Base-by-base conservation (phyloP, 2,888 invertebrate genomes). In the Eucera pruinosa region DNA sequence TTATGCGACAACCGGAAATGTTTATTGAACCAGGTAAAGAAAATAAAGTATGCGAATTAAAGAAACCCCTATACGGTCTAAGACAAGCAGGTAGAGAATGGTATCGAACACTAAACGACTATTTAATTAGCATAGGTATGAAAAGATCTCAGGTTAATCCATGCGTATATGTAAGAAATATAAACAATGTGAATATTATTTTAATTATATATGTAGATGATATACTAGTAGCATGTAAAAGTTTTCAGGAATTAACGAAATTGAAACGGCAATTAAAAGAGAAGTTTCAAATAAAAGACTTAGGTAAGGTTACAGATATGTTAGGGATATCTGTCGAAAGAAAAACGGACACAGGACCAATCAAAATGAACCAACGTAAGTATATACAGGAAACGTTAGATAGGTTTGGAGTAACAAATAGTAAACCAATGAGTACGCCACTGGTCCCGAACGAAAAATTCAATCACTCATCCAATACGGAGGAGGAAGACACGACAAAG, bases 191-290 rank as follows among this genome's bases (percentile, higher is more conserved):
- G 18, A 41, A 65, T 2, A 27, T 33, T 1, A 15, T 64, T 13
- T 62, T 74, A n/a, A 43, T 80, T 36, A 64, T 80, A 41, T 78
- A 82, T 36, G 80, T 82, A 39, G 73, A 80, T 54, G 80, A 64
- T 60, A n/a, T 74, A 3, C 9, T 64, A 45, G 58, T 74, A 50
- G 58, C 33, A 13, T 62, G 64, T 13, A 11, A 9, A 7, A 36
- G 57, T 23, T 20, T 47, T n/a, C 9, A 43, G 1, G 60, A 20
- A 15, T 11, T 72, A 25, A 30, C 27, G 2, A n/a, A 13, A 4
- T n/a, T 61, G 18, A 72, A 72, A 13, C 2, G 25, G 1, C n/a
- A 43, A 20, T n/a, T 73, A 33, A 66, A 27, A 20, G 13, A 27
- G 5, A 39, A 13, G 13, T 9, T 39, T 39, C 1, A 39, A 13